Evolutionary conservation across 2,888 invertebrate genomes (phyloP).

Genomic region (Notodonta ziczac): DNA sequence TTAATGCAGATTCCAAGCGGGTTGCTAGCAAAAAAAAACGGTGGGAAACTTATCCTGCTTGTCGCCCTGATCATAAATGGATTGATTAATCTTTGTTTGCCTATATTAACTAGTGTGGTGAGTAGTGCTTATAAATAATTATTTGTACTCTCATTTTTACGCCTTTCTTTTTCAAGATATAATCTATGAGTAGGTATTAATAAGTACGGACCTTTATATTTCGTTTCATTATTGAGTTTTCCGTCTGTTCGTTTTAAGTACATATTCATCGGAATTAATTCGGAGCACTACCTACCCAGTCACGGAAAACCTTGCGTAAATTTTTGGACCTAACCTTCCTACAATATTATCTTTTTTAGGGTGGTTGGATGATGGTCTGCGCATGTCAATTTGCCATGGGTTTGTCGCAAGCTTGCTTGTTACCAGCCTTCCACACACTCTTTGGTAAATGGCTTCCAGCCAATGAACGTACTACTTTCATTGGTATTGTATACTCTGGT

Average conservation of each 20-base stretch:
- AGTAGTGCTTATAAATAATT: conserved; percentile 25
- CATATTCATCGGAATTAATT: too few relatives aligned
- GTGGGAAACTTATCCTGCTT: conserved; percentile 88
- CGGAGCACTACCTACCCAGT: too few relatives aligned
- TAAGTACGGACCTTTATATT: too few relatives aligned
- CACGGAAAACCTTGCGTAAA: too few relatives aligned
- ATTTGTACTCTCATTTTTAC: too few relatives aligned
- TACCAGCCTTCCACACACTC: conserved; percentile 86
- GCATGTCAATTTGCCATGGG: conserved; percentile 87
- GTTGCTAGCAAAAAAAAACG: conserved; percentile 89
- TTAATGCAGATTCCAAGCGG: conserved; percentile 89
- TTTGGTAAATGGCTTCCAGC: conserved; percentile 88
- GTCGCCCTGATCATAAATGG: conserved; percentile 83
- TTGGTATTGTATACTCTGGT: conserved; percentile 83
- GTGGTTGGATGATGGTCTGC: conserved; percentile 85
- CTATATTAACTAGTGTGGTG: conserved; percentile 82
- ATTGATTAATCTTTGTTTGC: conserved; percentile 84
- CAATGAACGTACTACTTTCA: conserved; percentile 82
- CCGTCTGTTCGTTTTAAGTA: neutral
- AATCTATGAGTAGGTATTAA: too few relatives aligned
- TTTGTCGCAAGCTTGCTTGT: conserved; percentile 86
- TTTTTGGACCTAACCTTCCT: too few relatives aligned
- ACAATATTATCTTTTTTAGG: conserved; percentile 45
- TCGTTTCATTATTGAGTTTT: too few relatives aligned
- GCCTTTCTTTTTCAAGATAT: too few relatives aligned